phyloP scores from a whole-genome alignment of 2,888 invertebrate species.

The Morpho deidamia region DNA sequence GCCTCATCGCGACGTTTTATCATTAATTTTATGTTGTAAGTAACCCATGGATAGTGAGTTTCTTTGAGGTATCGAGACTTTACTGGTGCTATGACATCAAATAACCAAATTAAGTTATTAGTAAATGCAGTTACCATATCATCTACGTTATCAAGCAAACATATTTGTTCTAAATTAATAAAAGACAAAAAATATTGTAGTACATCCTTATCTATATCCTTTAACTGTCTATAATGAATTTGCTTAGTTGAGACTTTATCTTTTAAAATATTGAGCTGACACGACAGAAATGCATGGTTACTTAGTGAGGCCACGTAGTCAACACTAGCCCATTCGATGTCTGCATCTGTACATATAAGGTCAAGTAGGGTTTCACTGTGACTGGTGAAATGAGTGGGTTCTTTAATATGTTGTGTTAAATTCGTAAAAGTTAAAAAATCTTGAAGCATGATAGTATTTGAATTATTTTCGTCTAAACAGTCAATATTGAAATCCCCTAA shows the following conservation, averaged over 20 bases:
- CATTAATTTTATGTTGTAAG: no score
- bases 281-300: background rate
- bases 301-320: background rate
- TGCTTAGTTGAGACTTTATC: background rate
- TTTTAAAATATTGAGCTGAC: background rate
- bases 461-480: background rate
- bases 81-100: background rate
- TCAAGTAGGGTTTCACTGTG: constrained; percentile 10
- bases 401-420: background rate
- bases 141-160: no score
- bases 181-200: background rate
- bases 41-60: background rate
- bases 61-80: background rate
- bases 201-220: background rate
- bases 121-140: background rate
- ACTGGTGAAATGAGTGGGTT: constrained; percentile 11
- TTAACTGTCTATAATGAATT: background rate
- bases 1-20: no score
- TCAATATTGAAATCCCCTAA: constrained; percentile 8
- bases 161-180: background rate
- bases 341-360: constrained; percentile 4
- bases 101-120: background rate
- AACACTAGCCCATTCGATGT: background rate
- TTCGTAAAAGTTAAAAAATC: background rate
- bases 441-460: background rate